phyloP scores from a whole-genome alignment of 1,140 invertebrate species.

The Lutraria rhynchaena region DNA sequence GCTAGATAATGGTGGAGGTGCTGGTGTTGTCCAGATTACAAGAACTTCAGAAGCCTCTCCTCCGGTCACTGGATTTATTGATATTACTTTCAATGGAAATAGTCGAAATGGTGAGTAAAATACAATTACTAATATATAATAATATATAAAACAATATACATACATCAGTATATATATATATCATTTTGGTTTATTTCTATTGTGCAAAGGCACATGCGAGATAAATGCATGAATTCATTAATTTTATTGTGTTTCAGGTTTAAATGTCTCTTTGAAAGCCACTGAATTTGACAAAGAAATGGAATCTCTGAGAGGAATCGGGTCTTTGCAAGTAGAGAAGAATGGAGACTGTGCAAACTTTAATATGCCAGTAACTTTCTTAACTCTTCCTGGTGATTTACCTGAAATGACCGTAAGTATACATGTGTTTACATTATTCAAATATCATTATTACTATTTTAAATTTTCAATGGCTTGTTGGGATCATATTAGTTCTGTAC shows the following conservation, averaged over 20 bases:
- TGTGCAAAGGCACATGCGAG: too few relatives aligned
- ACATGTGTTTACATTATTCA: too few relatives aligned
- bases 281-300: constrained; percentile 52
- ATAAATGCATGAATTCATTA: too few relatives aligned
- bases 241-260: constrained; percentile 40
- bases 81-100: constrained; percentile 62
- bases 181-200: too few relatives aligned
- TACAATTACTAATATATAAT: too few relatives aligned
- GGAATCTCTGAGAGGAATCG: constrained; percentile 46
- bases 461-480: too few relatives aligned
- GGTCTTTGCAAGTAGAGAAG: constrained; percentile 53
- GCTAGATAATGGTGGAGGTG: constrained; percentile 36
- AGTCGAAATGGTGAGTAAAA: constrained; percentile 61
- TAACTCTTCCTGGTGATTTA: constrained; percentile 64
- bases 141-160: too few relatives aligned
- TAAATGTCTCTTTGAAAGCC: constrained; percentile 36
- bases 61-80: constrained; percentile 66
- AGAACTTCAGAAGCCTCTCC: constrained; percentile 58
- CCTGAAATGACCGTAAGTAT: constrained; percentile 62
- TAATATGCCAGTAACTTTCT: constrained; percentile 64
- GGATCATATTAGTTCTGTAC: too few relatives aligned
- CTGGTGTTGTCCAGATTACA: neutral
- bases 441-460: too few relatives aligned
- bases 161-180: too few relatives aligned
- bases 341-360: constrained; percentile 66